Base-by-base conservation (phyloP, 2,888 invertebrate species). In the Candidula unifasciata region DNA sequence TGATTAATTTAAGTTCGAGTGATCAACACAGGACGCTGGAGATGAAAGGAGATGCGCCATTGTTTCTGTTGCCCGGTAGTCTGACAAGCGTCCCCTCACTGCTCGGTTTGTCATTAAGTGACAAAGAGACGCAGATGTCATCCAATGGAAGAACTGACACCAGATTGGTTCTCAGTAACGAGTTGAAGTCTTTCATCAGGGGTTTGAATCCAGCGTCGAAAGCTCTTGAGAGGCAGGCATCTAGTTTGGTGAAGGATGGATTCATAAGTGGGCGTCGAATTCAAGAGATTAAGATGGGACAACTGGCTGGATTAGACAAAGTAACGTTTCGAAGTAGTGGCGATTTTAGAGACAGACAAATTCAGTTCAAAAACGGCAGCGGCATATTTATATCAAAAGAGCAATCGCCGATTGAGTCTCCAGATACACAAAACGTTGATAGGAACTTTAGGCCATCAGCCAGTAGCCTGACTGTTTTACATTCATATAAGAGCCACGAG, bases 1-100 rank as follows among this genome's bases (percentile, higher is more conserved):
- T 85, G 71, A 82, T 85, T 64, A 84, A 83, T 80, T 80, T 85
- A n/a, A 57, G 33, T n/a, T 69, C 69, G 16, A 78, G 54, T n/a
- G 60, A 69, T 24, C 69, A 24, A 69, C 68, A 77, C 24, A 33
- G 74, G 54, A 54, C 30, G 57, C n/a, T 18, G 78, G 10, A 44
- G 64, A 52, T 78, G 83, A 78, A 78, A 68, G 77, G 71, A 30
- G 77, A 78, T 57, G 69, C 83, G 57, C 52, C 54, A 69, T 78
- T 69, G 69, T 64, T 69, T 33, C 33, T n/a, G 24, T 37, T 27
- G 35, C 54, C 77, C 27, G 33, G 76, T 24, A 68, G 33, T n/a
- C 52, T 16, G 76, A 64, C 30, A 3, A 52, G 76, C 21, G 54
- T 76, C 30, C 64, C 76, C 2, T 18, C 54, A 2, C 30, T 37